Evolutionary conservation across 2,113 vertebrate genomes (phyloP).

Genomic region (Synchiropus splendidus): DNA sequence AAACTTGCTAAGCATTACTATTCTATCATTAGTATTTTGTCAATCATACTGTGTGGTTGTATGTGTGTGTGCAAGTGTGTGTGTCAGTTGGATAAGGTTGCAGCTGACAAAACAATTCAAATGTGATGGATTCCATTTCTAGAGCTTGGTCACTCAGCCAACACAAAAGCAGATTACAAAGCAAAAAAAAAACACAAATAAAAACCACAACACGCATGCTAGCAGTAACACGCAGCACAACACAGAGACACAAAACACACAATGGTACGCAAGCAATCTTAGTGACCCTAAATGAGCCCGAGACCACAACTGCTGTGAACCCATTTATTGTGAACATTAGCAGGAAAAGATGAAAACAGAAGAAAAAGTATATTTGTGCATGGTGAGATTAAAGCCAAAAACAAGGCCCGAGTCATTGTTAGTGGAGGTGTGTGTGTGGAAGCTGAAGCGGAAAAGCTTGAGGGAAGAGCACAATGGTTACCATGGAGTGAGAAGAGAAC

Average conservation of each 20-base stretch:
- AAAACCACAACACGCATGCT: slow-evolving; percentile 1
- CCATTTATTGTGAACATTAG: too few species aligned
- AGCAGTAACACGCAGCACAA: slow-evolving; percentile 2
- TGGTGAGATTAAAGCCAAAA: too few species aligned
- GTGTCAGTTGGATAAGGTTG: too few species aligned
- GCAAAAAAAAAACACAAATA: too few species aligned
- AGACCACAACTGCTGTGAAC: too few species aligned
- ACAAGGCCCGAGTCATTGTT: too few species aligned
- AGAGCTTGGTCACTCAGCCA: slow-evolving; percentile 28
- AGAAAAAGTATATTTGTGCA: not conserved
- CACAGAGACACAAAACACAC: slow-evolving; percentile 5
- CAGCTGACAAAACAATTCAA: not conserved
- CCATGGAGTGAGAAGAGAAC: slow-evolving; percentile 44
- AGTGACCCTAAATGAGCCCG: too few species aligned
- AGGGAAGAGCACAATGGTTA: slow-evolving; percentile 42
- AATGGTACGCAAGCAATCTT: not conserved
- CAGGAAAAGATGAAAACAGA: not conserved
- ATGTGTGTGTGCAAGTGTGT: not conserved
- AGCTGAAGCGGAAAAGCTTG: slow-evolving; percentile 35
- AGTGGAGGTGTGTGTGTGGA: slow-evolving; percentile 7
- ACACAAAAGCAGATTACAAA: slow-evolving; percentile 47
- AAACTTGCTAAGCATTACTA: too few species aligned
- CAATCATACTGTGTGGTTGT: not conserved
- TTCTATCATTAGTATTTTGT: too few species aligned
- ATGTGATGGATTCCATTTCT: slow-evolving; percentile 37